Evolutionary conservation across 2,113 vertebrate species (phyloP).

Genomic region (Urocynchramus pylzowi): DNA sequence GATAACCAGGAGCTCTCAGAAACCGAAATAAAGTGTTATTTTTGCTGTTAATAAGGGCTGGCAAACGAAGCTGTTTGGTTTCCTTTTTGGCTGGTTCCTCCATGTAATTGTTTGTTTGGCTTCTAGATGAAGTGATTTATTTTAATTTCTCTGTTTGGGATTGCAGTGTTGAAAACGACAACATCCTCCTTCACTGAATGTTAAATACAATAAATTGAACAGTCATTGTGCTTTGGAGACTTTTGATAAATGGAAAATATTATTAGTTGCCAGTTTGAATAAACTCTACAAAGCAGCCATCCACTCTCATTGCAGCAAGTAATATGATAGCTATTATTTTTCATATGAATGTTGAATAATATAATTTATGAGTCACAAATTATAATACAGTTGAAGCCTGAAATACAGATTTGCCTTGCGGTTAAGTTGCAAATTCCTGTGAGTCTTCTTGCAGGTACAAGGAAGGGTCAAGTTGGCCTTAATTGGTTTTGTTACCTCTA

Average conservation of each 20-base stretch:
- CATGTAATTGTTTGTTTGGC: constrained; percentile 44
- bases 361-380: constrained; percentile 14
- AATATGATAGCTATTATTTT: constrained; percentile 26
- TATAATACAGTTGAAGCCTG: neutral
- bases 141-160: constrained; percentile 29
- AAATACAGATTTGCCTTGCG: neutral
- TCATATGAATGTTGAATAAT: neutral
- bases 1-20: neutral
- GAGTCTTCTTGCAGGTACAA: neutral
- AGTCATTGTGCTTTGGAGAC: neutral
- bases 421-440: neutral
- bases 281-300: neutral
- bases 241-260: constrained; percentile 17
- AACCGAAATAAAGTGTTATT: constrained; percentile 20
- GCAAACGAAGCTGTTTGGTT: constrained; percentile 6
- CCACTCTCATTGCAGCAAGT: neutral
- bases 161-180: constrained; percentile 1
- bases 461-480: neutral
- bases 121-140: constrained; percentile 45
- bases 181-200: neutral
- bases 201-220: constrained; percentile 5
- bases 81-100: constrained; percentile 16
- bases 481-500: neutral
- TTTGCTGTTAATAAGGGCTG: constrained; percentile 24
- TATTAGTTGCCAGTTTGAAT: constrained; percentile 17